Base-by-base conservation (phyloP, 2,888 invertebrate species). In the Amphiduros pacificus region DNA sequence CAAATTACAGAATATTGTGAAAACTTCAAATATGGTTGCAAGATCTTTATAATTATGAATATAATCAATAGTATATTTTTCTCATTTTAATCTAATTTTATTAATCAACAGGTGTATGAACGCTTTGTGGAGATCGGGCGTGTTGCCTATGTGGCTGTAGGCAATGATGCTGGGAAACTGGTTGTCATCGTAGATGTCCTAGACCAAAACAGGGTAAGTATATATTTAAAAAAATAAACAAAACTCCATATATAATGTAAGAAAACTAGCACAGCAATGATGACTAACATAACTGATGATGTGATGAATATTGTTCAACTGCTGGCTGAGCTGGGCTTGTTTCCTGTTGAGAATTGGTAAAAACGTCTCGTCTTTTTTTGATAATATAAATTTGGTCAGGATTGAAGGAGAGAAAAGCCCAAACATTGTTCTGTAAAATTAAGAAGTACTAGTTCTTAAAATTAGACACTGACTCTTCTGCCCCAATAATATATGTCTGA, bases 161-260 rank as follows among this genome's bases (percentile, higher is more conserved):
- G 99, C 58, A 87, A 89, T 63, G 85, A 94, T 78, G 90, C 91
- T 83, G 97, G 97, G 73, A 96, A 96, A 85, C 87, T 98, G 65
- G 90, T 92, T 74, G 89, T 91, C 78, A 94, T 99, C 81, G 94
- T 98, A 67, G 95, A 99, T 84, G 89, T 98, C 76, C 93, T 99
- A 78, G 96, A 99, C 84, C 96, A 97, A 86, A 98, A 94, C 79
- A 90, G 94, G 85, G 89, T 89, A 82, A 85, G 85, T 78, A 36
- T 36, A 36, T n/a, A n/a, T n/a, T n/a, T n/a, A 36, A 11, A 36
- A 17, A 36, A 36, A 36, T 36, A 36, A 36, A 36, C 11, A 36
- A 36, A 17, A 11, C 36, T n/a, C 22, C 4, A 11, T 44, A 20
- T 44, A 44, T 44, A 22, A 44, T 44, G 4, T 20, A 44, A n/a